Evolutionary conservation across 2,113 vertebrate genomes (phyloP), one percentile per base, ranked within the genome.

Genomic region (Addax nasomaculatus): DNA sequence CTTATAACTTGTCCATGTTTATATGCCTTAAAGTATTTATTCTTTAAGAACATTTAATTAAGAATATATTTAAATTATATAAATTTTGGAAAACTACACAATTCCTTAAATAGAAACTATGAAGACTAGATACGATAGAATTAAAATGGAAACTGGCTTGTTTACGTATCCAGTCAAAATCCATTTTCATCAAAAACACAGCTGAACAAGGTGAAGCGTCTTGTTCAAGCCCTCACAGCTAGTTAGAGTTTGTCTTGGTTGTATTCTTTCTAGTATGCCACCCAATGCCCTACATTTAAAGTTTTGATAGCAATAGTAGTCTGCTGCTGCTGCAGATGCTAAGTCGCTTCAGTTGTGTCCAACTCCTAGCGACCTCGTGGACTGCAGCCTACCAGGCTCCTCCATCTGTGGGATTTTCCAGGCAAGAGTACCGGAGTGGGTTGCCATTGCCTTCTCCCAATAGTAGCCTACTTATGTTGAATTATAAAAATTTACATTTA

Each of bases 21-120:
- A 93, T 58, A 47, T 87, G 23, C 16, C 10, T 92, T 94, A 91
- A 95, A 90, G 76, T 85, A 84, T 80, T 90, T 90, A 47, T 90
- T 96, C 27, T 94, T 57, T 57, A 57, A 25, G 55, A 57, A 57
- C 25, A 57, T 57, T 57, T 57, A 57, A 57, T 57, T 57, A 57
- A 57, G 9, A 25, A 57, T 25, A 57, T 25, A 57, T 25, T 76
- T 91, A 49, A 93, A 95, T 0, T 45, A 64, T 60, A 76, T n/a
- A 60, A 12, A 85, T 86, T 96, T 92, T 67, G 7, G 39, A 85
- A 80, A 95, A 88, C 14, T 88, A 43, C 53, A 78, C 2, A 30
- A 49, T 89, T 90, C 94, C 76, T 92, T 45, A 81, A 95, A 83
- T 94, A 85, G 23, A 36, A 89, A 89, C 64, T 81, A 27, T 53